Conservation (phyloP, 1,140 invertebrate genomes). For the Thaumetopoea pityocampa region DNA sequence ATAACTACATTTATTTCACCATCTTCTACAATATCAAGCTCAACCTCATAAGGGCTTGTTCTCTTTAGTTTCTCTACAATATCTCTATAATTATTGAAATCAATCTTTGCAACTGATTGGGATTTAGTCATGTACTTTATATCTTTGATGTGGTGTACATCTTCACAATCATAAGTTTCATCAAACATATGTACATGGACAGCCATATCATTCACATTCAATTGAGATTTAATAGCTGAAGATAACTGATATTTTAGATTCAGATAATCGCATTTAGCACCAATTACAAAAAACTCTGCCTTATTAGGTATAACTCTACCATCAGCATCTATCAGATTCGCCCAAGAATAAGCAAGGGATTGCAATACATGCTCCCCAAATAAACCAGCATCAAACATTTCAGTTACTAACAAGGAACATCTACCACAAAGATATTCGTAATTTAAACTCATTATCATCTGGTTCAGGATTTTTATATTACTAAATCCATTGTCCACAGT, state of each 20-base stretch:
- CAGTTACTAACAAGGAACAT: constrained; percentile 82
- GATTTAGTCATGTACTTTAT: constrained; percentile 79
- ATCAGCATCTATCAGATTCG: constrained; percentile 73
- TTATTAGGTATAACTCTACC: constrained; percentile 78
- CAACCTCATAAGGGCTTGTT: constrained; percentile 52
- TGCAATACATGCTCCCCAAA: constrained; percentile 85
- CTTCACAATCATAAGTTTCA: constrained; percentile 83
- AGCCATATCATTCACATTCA: constrained; percentile 59
- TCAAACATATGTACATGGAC: constrained; percentile 37
- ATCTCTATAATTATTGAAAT: constrained; percentile 80
- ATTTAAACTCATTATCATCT: constrained; percentile 57
- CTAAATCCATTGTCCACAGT: constrained; percentile 71
- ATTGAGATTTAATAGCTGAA: constrained; percentile 39
- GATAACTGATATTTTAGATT: constrained; percentile 62
- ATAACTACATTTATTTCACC: constrained; percentile 80
- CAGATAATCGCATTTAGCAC: constrained; percentile 71
- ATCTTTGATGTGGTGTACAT: constrained; percentile 76
- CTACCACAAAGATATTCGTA: constrained; percentile 77
- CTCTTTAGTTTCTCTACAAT: constrained; percentile 63
- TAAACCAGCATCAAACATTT: constrained; percentile 87
- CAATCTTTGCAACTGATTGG: constrained; percentile 75
- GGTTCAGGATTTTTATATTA: constrained; percentile 44
- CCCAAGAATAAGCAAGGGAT: constrained; percentile 82
- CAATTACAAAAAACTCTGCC: constrained; percentile 80
- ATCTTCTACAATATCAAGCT: constrained; percentile 49